A percentile compares a stretch with the other conserved stretches of the same genome.
Conservation (phyloP, 2,888 invertebrate species). For the Ophraella communa region DNA sequence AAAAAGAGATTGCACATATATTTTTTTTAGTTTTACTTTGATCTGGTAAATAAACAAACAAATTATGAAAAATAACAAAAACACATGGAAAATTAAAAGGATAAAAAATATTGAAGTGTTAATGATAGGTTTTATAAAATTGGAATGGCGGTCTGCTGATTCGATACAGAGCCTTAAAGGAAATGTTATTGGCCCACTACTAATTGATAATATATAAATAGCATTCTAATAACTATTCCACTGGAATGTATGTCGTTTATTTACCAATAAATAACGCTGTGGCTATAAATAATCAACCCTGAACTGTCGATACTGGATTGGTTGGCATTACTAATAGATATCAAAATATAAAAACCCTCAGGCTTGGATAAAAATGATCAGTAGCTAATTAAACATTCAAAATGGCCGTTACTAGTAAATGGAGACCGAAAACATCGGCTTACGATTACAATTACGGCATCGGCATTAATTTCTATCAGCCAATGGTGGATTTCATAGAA, state of each 20-base stretch:
- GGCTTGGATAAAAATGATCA: slow-evolving; percentile 34
- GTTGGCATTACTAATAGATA: slow-evolving; percentile 43
- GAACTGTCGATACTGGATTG: slow-evolving; percentile 41
- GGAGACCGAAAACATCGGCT: slow-evolving; percentile 68
- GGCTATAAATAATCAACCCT: slow-evolving; percentile 33
- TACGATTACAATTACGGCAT: slow-evolving; percentile 86
- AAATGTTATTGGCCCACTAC: neutral
- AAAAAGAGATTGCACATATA: too few species aligned
- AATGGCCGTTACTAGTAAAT: slow-evolving; percentile 44
- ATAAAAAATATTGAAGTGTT: too few species aligned
- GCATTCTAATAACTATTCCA: neutral
- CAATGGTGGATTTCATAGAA: slow-evolving; percentile 85
- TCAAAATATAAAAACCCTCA: slow-evolving; percentile 51
- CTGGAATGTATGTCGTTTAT: neutral
- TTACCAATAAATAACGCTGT: slow-evolving; percentile 21
- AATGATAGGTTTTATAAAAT: too few species aligned
- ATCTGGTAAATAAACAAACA: too few species aligned
- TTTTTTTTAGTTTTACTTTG: too few species aligned
- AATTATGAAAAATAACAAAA: too few species aligned
- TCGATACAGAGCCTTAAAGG: too few species aligned
- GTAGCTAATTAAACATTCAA: slow-evolving; percentile 27
- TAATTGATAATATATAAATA: neutral
- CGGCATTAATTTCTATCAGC: slow-evolving; percentile 85
- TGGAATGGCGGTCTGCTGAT: too few species aligned
- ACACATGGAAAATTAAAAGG: too few species aligned